phyloP scores from a whole-genome alignment of 2,888 invertebrate species.

The Portevinia maculata region DNA sequence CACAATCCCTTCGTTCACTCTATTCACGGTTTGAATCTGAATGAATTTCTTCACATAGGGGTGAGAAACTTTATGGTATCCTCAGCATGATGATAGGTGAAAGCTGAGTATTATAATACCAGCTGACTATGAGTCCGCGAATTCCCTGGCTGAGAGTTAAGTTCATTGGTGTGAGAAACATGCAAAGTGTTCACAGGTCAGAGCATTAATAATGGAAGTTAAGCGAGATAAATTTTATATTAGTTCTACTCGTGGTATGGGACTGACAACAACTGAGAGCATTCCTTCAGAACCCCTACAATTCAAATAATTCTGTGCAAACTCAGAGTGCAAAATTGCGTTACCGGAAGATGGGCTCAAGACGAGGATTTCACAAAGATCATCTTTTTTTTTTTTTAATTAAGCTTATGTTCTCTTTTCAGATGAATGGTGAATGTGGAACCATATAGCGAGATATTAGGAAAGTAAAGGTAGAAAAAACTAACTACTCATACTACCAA shows the following conservation, averaged over 20 bases:
- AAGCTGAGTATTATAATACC: slow-evolving; percentile 36
- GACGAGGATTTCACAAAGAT: no score
- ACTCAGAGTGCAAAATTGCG: no score
- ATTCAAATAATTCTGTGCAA: no score
- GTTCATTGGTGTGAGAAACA: slow-evolving; percentile 9
- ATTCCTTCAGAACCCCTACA: no score
- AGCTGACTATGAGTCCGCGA: slow-evolving; percentile 21
- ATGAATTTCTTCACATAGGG: slow-evolving; percentile 50
- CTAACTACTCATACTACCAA: no score
- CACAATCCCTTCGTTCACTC: slow-evolving; percentile 47
- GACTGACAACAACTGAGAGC: no score
- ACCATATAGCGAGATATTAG: no score
- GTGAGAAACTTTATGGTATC: slow-evolving; percentile 62
- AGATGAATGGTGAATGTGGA: no score
- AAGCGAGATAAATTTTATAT: slow-evolving; percentile 36
- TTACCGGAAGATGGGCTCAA: no score
- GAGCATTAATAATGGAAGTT: slow-evolving; percentile 45
- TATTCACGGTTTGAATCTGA: slow-evolving; percentile 55
- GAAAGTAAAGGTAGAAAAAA: no score
- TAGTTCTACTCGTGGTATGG: not conserved
- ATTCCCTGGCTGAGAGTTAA: slow-evolving; percentile 18
- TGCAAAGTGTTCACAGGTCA: slow-evolving; percentile 44
- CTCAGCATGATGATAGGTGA: slow-evolving; percentile 16
- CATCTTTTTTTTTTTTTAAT: no score
- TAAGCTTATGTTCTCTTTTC: no score